Evolutionary conservation across 2,888 invertebrate genomes (phyloP), one percentile per base, ranked within the genome.

Genomic region (Sinhomidia bicolor): DNA sequence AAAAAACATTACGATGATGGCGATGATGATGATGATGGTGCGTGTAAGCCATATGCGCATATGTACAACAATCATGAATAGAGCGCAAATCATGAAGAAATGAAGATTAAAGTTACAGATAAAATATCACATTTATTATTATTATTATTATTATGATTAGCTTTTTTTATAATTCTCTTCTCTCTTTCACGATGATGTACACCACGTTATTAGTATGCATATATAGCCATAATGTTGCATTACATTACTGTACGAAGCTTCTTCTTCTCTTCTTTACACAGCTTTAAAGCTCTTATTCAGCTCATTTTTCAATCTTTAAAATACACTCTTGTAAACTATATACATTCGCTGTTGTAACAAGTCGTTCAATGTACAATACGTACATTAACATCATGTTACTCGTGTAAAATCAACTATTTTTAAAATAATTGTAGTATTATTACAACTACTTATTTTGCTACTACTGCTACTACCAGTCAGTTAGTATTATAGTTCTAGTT

Each of bases 71-170:
- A 57, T 51, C 89, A 80, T 89, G 89, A 89, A 85, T 89, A 85
- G 89, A 89, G 89, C 89, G 89, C 89, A 89, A 89, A 89, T 89
- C 89, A 89, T 89, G 85, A 80, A 85, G 54, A 88, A 88, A 82
- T 79, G 71, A 74, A 89, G 89, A 89, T 89, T 81, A 78, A 60
- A 89, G 44, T 79, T 60, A 51, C 79, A 85, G 89, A 89, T 89
- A 89, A 89, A 89, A 89, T 89, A 85, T 85, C 85, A 89, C 89
- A 89, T 89, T 89, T 85, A 85, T 89, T 89, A 83, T 83, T 78
- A 68, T 36, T 68, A 44, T 74, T 74, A 57, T 83, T 29, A 80
- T 80, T 44, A 80, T 36, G 10, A 44, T 71, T 76, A n/a, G n/a
- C n/a, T 74, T 76, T 76, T 76, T 23, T 29, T 23, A 32, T 57